Evolutionary conservation across 2,888 invertebrate genomes (phyloP), one percentile per base, ranked within the genome.

Genomic region (Onchidella celtica): DNA sequence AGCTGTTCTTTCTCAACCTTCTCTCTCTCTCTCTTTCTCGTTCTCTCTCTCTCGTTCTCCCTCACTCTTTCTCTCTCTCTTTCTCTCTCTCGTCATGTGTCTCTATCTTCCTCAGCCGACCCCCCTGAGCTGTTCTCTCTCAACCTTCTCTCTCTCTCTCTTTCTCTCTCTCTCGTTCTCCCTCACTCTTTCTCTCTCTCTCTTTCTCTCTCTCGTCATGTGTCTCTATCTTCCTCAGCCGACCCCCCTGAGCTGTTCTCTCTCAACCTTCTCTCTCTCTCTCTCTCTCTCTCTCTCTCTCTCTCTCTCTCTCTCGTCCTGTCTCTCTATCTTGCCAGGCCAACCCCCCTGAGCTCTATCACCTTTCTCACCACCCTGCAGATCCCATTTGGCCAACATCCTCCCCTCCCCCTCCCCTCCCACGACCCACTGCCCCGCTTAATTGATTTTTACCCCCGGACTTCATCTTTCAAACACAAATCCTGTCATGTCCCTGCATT

Each of bases 201-300:
- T 14, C 29, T 29, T 24, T 63, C 63, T 24, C 29, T 29, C 11
- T 6, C 24, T 24, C 11, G 3, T 29, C 11, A 4, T 27, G 3
- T 24, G 4, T 24, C 27, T 27, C 11, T 24, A 1, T 2, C 27
- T 63, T 24, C 27, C 24, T 14, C 27, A 3, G 24, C 57, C 24
- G n/a, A n/a, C n/a, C n/a, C n/a, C n/a, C n/a, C n/a, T n/a, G n/a
- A n/a, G n/a, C n/a, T n/a, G n/a, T n/a, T n/a, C n/a, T n/a, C n/a
- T n/a, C n/a, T n/a, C n/a, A n/a, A n/a, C n/a, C n/a, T n/a, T n/a
- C n/a, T n/a, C 57, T 57, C 57, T 57, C 57, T 57, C 57, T 57
- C 57, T 57, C 57, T 57, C 57, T 57, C 57, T 57, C 57, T 57
- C 57, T 57, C 57, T 57, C 57, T 57, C 57, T 57, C 57, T 57